Evolutionary conservation across 2,888 invertebrate genomes (phyloP), one percentile per base, ranked within the genome.

Genomic region (Oeneis ivallda): DNA sequence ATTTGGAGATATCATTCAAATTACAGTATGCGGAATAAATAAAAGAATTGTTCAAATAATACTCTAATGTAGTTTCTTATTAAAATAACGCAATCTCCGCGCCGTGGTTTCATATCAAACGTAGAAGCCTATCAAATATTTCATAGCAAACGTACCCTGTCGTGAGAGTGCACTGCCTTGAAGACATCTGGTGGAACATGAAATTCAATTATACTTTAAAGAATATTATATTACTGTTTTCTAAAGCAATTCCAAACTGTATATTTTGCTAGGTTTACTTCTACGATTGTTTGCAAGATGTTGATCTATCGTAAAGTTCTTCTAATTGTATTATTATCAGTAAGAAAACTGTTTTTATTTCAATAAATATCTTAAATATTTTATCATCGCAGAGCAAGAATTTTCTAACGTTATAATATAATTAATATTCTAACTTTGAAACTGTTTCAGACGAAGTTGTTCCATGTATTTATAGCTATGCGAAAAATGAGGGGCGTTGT

Each of bases 51-150:
- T 54, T 39, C 17, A 41, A 41, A 17, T 19, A 41, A 17, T 19
- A 41, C 39, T 41, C 19, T 39, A 41, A 56, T 56, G 39, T 39
- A 41, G 19, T 19, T 56, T 19, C 13, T 11, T 19, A 19, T 13
- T 41, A 41, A 56, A 56, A 56, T 56, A 50, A 56, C 41, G 41
- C 56, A 13, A 56, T 41, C 41, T 37, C 56, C 13, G 39, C 41
- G 15, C 39, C 19, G 41, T 19, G 56, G 61, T 68, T 57, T 61
- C 64, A 72, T 72, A 69, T 72, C 57, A 66, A 70, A 69, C 65
- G 64, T 58, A 64, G 74, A 78, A 79, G 84, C 87, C 87, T 86
- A 80, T 78, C 79, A 83, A 84, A 87, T 85, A 85, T 86, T 83
- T 86, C 81, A 84, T 83, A 86, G 87, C 86, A 87, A 85, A 83